Evolutionary conservation across 2,888 invertebrate species (phyloP).

Genomic region (Automeris io): DNA sequence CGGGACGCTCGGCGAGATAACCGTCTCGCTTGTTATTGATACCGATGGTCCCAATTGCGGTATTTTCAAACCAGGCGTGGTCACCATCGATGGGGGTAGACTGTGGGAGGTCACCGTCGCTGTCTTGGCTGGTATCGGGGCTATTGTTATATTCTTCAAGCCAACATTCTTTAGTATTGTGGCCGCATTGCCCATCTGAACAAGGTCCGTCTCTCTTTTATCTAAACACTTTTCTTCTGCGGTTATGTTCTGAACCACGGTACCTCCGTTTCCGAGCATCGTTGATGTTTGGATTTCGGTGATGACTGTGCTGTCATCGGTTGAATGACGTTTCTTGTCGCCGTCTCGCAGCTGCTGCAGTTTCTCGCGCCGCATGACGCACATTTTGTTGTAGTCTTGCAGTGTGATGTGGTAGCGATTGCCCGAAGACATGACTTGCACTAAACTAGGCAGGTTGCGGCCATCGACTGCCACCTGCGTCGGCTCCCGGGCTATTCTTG

Average conservation of each 20-base stretch:
- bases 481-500: conserved; percentile 57
- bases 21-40: conserved; percentile 49
- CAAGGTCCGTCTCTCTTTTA: conserved; percentile 36
- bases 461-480: conserved; percentile 78
- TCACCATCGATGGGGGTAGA: conserved; percentile 29
- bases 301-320: conserved; percentile 40
- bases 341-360: conserved; percentile 78
- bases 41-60: conserved; percentile 51
- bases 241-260: conserved; percentile 42
- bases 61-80: conserved; percentile 47
- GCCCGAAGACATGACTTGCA: conserved; percentile 87
- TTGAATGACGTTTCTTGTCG: conserved; percentile 33
- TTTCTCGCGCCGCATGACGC: conserved; percentile 81
- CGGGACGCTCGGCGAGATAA: conserved; percentile 31
- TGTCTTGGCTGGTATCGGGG: conserved; percentile 59
- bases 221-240: conserved; percentile 36
- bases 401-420: conserved; percentile 87
- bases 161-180: conserved; percentile 68
- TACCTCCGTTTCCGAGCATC: conserved; percentile 59
- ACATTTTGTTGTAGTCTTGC: conserved; percentile 88
- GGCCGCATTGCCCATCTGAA: conserved; percentile 52
- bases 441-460: conserved; percentile 77
- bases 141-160: conserved; percentile 69
- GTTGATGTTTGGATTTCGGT: conserved; percentile 59
- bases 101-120: conserved; percentile 57